phyloP scores from a whole-genome alignment of 2,113 vertebrate species.

The Cinclus cinclus region DNA sequence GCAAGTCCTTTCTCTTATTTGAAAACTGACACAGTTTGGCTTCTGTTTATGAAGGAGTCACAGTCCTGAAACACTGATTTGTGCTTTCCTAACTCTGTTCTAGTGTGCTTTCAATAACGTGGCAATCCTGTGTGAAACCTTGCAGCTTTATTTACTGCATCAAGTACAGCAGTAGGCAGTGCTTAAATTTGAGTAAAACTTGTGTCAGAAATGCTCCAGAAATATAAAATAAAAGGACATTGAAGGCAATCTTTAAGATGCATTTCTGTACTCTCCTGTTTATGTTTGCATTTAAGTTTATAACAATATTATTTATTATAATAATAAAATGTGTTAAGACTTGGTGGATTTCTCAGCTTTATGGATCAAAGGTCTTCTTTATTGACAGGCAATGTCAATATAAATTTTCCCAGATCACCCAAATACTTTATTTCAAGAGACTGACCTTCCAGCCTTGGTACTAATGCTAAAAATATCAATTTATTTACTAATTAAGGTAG shows the following conservation, averaged over 20 bases:
- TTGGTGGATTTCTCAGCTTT: background rate
- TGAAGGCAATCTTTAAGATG: background rate
- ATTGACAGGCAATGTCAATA: background rate
- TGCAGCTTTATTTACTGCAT: conserved; percentile 55
- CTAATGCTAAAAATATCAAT: background rate
- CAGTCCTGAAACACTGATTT: conserved; percentile 47
- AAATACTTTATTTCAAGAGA: background rate
- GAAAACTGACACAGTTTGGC: conserved; percentile 46
- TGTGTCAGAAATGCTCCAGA: background rate
- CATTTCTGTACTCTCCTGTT: background rate
- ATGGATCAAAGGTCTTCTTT: background rate
- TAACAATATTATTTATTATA: background rate
- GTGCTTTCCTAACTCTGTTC: conserved; percentile 43
- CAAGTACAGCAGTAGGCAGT: background rate
- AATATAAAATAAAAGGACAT: background rate
- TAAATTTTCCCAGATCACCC: background rate
- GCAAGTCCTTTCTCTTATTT: conserved; percentile 52
- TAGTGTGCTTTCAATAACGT: conserved; percentile 39
- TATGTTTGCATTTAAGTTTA: background rate
- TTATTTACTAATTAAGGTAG: background rate
- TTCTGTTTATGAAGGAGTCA: conserved; percentile 64
- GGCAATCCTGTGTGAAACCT: conserved; percentile 37
- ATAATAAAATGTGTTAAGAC: background rate
- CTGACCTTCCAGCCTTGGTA: background rate
- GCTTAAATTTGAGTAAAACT: background rate